These are phyloP conservation scores for Rotaria socialis DNA, from an alignment of 2,888 invertebrate genomes.

Conservation along the genomic window DNA sequence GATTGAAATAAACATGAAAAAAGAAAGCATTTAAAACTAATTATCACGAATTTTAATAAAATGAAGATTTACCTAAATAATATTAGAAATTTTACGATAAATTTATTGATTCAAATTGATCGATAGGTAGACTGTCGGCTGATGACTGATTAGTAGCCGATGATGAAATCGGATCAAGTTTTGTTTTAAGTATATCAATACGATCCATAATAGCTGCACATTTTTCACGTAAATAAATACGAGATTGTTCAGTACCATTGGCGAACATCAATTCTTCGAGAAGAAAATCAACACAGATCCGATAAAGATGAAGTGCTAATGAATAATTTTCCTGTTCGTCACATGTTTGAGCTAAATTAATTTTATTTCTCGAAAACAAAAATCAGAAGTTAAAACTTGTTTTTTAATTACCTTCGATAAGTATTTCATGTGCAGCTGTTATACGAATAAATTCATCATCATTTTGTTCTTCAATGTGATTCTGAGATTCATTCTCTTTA, in stretches of 20 bases:
- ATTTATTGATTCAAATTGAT: not conserved
- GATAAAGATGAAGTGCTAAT: slow-evolving; percentile 40
- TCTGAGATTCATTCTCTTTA: not conserved
- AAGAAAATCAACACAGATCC: slow-evolving; percentile 45
- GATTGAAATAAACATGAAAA: not conserved
- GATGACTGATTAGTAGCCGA: not conserved
- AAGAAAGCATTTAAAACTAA: not conserved
- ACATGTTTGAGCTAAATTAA: slow-evolving; percentile 36
- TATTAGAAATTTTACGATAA: not conserved
- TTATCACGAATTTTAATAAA: no score
- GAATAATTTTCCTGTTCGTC: slow-evolving; percentile 40
- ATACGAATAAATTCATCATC: slow-evolving; percentile 31
- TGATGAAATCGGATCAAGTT: not conserved
- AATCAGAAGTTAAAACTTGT: no score
- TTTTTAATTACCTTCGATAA: slow-evolving; percentile 13
- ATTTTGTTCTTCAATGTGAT: not conserved
- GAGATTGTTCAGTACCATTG: slow-evolving; percentile 45
- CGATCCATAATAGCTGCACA: slow-evolving; percentile 46
- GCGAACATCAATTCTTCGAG: slow-evolving; percentile 43
- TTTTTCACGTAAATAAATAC: slow-evolving; percentile 44
- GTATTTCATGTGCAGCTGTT: not conserved
- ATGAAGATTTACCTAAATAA: not conserved
- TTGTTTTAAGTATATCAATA: slow-evolving; percentile 44
- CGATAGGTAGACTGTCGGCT: not conserved
- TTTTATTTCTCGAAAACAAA: no score